These are phyloP conservation scores for Heliconius congener DNA, from an alignment of 1,140 invertebrate genomes.

Conservation along the genomic window DNA sequence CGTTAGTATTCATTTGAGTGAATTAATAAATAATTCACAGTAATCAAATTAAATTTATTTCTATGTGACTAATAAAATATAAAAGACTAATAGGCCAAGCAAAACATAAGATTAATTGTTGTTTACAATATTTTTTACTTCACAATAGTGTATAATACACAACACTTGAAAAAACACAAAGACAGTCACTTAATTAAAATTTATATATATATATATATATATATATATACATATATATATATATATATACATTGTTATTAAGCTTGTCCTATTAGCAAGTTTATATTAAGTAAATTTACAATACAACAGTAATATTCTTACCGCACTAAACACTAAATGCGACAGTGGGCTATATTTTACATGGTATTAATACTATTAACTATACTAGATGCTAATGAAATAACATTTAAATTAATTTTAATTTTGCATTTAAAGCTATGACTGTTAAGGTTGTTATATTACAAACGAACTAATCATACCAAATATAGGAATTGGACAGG, in stretches of 20 bases:
- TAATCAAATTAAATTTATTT: background rate
- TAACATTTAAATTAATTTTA: background rate
- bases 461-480: conserved; percentile 22
- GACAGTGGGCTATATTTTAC: background rate
- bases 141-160: too few species aligned
- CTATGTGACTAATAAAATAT: background rate
- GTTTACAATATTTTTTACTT: too few species aligned
- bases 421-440: conserved; percentile 10
- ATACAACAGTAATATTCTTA: conserved; percentile 8
- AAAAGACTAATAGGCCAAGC: background rate
- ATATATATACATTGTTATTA: background rate
- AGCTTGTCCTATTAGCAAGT: background rate
- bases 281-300: background rate
- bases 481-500: conserved; percentile 14
- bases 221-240: background rate
- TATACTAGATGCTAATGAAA: background rate
- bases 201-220: background rate
- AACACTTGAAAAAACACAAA: background rate
- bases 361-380: background rate
- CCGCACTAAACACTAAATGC: background rate
- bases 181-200: background rate
- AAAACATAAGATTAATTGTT: background rate
- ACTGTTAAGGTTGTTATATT: conserved; percentile 15
- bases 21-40: background rate
- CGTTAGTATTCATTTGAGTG: background rate